phyloP scores from a whole-genome alignment of 2,888 invertebrate genomes.

The Heliconius cydno region DNA sequence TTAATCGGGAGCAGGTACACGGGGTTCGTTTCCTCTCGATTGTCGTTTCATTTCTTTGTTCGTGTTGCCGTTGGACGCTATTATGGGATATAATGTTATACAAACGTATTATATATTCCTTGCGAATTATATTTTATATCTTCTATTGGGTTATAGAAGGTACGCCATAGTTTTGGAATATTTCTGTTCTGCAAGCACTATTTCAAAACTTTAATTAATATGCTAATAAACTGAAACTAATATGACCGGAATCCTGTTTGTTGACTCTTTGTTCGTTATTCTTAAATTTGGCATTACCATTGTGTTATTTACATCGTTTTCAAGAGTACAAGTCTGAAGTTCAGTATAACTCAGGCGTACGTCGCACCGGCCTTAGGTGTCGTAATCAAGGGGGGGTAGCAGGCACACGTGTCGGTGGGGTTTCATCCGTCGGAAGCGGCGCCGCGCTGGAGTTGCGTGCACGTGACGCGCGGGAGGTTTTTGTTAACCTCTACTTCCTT shows the following conservation, averaged over 20 bases:
- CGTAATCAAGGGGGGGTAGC: slow-evolving; percentile 41
- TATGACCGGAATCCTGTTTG: background rate
- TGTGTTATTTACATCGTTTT: background rate
- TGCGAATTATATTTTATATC: background rate
- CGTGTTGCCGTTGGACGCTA: background rate
- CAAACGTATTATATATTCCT: background rate
- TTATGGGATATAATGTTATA: slow-evolving; percentile 8
- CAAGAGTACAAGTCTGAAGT: background rate
- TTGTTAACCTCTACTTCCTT: slow-evolving; percentile 56
- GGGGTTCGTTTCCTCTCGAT: slow-evolving; percentile 41
- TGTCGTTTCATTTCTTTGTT: slow-evolving; percentile 35
- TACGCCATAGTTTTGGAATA: background rate
- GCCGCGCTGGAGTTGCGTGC: slow-evolving; percentile 65
- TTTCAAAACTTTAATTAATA: background rate
- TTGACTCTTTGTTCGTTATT: background rate
- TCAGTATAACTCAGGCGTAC: background rate
- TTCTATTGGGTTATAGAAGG: background rate
- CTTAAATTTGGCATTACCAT: background rate
- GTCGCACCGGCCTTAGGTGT: slow-evolving; percentile 35
- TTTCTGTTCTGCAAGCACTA: background rate
- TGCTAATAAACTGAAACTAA: background rate
- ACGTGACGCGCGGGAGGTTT: slow-evolving; percentile 68
- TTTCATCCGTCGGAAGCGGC: slow-evolving; percentile 74
- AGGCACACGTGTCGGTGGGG: slow-evolving; percentile 57
- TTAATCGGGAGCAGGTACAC: slow-evolving; percentile 51